Evolutionary conservation across 2,797 vertebrate species (phyloP).

Genomic region (Sparus aurata): DNA sequence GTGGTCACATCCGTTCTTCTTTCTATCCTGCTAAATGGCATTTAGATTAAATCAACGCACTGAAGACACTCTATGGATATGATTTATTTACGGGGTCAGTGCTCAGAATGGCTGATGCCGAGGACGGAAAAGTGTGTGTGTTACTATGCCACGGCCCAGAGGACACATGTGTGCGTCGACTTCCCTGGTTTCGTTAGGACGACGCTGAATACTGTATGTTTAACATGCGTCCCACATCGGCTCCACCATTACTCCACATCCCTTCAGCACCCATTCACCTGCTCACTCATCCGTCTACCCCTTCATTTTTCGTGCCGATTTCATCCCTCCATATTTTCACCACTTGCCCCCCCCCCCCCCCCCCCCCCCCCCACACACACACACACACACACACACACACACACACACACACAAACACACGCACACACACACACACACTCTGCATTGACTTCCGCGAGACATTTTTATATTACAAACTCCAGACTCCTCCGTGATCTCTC

Average conservation of each 20-base stretch:
- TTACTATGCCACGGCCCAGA: conserved; percentile 39
- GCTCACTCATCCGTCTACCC: conserved; percentile 13
- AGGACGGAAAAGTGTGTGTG: conserved; percentile 52
- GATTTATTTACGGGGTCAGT: conserved; percentile 66
- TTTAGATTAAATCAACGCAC: conserved; percentile 73
- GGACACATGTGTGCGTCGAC: conserved; percentile 27
- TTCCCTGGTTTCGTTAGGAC: conserved; percentile 24
- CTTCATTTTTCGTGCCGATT: conserved; percentile 16
- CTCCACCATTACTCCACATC: conserved; percentile 18
- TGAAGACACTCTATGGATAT: conserved; percentile 57
- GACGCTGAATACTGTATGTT: conserved; percentile 22
- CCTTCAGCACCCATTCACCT: conserved; percentile 24
- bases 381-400: too few species aligned
- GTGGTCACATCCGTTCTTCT: conserved; percentile 46
- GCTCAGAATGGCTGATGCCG: conserved; percentile 41
- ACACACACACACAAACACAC: too few species aligned
- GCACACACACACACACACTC: too few species aligned
- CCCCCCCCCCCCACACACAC: too few species aligned
- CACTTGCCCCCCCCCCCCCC: background rate
- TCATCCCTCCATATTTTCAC: conserved; percentile 1
- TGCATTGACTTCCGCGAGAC: background rate
- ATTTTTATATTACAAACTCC: background rate
- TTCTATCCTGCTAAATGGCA: conserved; percentile 63
- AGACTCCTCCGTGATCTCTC: background rate
- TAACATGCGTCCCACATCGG: conserved; percentile 6